Evolutionary conservation across 2,888 invertebrate genomes (phyloP).

Genomic region (Tetrapedia diversipes): DNA sequence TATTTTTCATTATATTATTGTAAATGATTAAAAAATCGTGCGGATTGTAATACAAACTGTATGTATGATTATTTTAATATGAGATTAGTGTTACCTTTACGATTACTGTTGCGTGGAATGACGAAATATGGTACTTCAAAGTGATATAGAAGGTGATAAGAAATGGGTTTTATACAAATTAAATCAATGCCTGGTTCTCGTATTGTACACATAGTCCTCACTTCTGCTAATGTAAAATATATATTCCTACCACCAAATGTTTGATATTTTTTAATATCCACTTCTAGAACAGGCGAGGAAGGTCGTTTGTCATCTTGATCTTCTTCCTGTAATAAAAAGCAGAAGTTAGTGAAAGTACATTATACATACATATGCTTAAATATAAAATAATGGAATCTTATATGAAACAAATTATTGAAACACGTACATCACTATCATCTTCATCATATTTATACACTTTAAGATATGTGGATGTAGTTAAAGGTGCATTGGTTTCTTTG

Average conservation of each 20-base stretch:
- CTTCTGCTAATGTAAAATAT: constrained; percentile 56
- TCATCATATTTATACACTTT: neutral
- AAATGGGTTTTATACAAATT: constrained; percentile 60
- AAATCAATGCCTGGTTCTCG: constrained; percentile 58
- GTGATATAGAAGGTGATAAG: constrained; percentile 53
- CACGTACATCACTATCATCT: constrained; percentile 41
- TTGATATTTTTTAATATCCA: constrained; percentile 29
- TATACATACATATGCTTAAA: no score
- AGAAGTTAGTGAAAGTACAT: no score
- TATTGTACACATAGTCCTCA: constrained; percentile 7
- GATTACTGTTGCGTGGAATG: constrained; percentile 20
- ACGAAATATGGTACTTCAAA: constrained; percentile 56
- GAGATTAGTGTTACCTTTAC: constrained; percentile 36
- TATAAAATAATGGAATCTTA: constrained; percentile 46
- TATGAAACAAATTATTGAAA: constrained; percentile 39
- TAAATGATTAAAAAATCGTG: no score
- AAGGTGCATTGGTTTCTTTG: constrained; percentile 60
- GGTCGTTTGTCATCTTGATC: neutral
- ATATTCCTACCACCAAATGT: constrained; percentile 52
- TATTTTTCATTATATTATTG: no score
- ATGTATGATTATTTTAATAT: neutral
- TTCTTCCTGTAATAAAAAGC: neutral
- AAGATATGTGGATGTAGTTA: constrained; percentile 47
- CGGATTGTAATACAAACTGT: no score
- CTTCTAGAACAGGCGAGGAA: constrained; percentile 2